phyloP scores from a whole-genome alignment of 2,113 vertebrate species.

The Spheniscus mendiculus region DNA sequence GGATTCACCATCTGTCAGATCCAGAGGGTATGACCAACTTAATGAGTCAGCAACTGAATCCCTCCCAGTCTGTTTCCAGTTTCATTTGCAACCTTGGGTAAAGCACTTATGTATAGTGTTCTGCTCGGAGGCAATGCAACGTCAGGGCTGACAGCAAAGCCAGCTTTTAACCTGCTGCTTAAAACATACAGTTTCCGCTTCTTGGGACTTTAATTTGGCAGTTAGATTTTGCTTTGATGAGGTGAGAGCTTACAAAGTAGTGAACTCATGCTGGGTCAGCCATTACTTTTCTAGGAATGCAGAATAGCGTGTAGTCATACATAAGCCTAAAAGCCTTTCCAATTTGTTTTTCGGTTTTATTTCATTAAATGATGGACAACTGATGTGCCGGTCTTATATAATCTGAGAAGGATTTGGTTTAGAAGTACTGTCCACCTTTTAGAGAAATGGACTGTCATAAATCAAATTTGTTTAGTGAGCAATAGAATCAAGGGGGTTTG shows the following conservation, averaged over 20 bases:
- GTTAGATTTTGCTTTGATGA: not conserved
- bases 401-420: not conserved
- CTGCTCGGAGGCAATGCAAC: not conserved
- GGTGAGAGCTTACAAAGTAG: not conserved
- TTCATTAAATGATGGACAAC: not conserved
- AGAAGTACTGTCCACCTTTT: not conserved
- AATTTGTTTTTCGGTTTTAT: not conserved
- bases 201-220: not conserved
- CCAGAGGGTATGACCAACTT: not conserved
- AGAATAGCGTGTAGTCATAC: not conserved
- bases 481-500: not conserved
- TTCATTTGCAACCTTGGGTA: not conserved
- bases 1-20: not conserved
- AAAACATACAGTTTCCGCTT: not conserved
- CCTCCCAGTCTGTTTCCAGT: not conserved
- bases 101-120: not conserved
- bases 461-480: not conserved
- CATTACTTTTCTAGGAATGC: not conserved
- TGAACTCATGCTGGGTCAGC: not conserved
- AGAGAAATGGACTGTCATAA: not conserved
- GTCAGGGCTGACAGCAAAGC: not conserved
- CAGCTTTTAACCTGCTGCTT: not conserved
- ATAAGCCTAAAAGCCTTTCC: constrained; percentile 6
- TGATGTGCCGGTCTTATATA: not conserved
- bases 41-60: not conserved